Percentiles rank a stretch among this genome's conserved stretches.
These are phyloP conservation scores for Punctoribates punctum DNA, from an alignment of 2,888 invertebrate genomes.

Conservation along the genomic window DNA sequence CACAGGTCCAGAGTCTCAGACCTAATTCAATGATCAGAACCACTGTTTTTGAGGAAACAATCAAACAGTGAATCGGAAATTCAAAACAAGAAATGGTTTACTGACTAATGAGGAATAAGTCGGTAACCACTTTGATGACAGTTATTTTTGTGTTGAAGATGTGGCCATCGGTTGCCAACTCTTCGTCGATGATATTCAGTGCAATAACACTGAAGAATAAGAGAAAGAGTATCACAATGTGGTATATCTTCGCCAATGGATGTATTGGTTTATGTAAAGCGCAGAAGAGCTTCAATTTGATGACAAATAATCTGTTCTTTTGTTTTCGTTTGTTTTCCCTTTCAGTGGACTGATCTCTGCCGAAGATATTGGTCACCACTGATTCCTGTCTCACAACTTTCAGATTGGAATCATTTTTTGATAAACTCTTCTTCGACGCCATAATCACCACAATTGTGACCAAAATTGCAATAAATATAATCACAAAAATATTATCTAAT, in stretches of 20 bases:
- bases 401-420: too few species aligned
- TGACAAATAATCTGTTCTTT: too few species aligned
- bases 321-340: too few species aligned
- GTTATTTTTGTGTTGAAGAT: background rate
- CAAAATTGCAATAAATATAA: too few species aligned
- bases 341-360: too few species aligned
- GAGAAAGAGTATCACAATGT: background rate
- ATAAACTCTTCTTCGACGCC: too few species aligned
- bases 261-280: background rate
- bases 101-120: background rate
- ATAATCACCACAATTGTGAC: too few species aligned
- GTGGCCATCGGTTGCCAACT: background rate
- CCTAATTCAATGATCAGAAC: background rate
- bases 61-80: background rate
- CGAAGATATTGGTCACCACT: too few species aligned
- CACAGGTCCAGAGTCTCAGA: background rate
- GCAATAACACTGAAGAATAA: background rate
- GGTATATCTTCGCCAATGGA: background rate
- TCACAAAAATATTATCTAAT: too few species aligned
- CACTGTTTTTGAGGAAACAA: background rate
- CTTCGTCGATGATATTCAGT: background rate
- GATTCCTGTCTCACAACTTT: too few species aligned
- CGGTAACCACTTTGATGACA: background rate
- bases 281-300: background rate
- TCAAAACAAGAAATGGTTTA: background rate